phyloP scores from a whole-genome alignment of 64 coral and sea anemone species.

The Montipora foliosa region DNA sequence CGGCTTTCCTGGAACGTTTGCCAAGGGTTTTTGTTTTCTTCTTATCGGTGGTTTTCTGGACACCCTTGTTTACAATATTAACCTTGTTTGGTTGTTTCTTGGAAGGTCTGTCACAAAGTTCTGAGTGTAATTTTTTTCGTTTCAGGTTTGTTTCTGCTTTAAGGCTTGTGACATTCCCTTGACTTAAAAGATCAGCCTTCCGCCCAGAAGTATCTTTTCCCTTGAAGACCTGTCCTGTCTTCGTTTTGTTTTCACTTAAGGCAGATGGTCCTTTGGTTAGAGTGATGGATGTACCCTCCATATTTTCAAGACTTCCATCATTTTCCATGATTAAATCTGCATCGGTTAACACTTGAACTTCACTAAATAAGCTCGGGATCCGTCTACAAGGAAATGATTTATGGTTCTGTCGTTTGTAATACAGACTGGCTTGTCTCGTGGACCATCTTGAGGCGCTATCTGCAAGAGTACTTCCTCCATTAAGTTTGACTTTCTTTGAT shows the following conservation, averaged over 20 bases:
- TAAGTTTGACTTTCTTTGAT: slow-evolving; percentile 1
- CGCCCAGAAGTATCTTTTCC: neutral
- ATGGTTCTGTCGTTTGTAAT: slow-evolving; percentile 35
- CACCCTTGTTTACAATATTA: slow-evolving; percentile 62
- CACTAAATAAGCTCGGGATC: slow-evolving; percentile 35
- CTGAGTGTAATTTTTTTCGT: slow-evolving; percentile 17
- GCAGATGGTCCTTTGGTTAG: slow-evolving; percentile 39
- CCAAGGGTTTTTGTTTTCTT: slow-evolving; percentile 23
- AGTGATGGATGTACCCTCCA: slow-evolving; percentile 2
- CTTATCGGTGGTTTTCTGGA: slow-evolving; percentile 29
- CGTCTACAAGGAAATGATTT: slow-evolving; percentile 7
- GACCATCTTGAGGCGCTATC: slow-evolving; percentile 29
- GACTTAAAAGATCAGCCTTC: slow-evolving; percentile 2
- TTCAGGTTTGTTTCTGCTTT: slow-evolving; percentile 14
- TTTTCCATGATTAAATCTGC: slow-evolving; percentile 34
- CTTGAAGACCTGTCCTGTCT: slow-evolving; percentile 9
- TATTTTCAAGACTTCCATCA: slow-evolving; percentile 2
- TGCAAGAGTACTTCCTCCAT: slow-evolving; percentile 13
- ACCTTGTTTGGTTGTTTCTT: slow-evolving; percentile 19
- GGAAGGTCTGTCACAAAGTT: neutral
- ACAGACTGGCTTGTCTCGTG: slow-evolving; percentile 30
- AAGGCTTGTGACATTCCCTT: neutral
- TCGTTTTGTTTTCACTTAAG: slow-evolving; percentile 1
- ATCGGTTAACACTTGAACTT: slow-evolving; percentile 25
- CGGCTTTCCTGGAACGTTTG: slow-evolving; percentile 48